phyloP scores from a whole-genome alignment of 2,888 invertebrate species.

The Rhagium mordax region DNA sequence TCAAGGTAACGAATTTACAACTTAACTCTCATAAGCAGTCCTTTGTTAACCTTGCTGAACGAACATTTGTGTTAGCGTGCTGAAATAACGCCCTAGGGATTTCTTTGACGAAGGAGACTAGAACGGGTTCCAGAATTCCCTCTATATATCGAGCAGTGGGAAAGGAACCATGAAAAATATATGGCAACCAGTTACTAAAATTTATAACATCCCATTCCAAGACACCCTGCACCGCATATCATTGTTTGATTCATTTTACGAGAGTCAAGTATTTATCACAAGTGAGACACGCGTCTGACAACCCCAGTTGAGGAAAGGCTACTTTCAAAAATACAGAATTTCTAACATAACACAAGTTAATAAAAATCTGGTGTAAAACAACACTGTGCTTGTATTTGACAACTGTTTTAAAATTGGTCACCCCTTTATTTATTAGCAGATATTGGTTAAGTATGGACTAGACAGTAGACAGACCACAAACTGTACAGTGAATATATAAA shows the following conservation, averaged over 20 bases:
- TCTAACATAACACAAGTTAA: no score
- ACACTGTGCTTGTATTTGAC: no score
- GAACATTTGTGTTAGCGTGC: background rate
- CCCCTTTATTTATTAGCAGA: no score
- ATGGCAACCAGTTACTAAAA: background rate
- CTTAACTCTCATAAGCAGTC: background rate
- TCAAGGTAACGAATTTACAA: background rate
- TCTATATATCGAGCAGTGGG: background rate
- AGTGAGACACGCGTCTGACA: no score
- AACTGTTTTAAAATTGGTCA: no score
- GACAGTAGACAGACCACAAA: no score
- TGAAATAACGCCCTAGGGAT: background rate
- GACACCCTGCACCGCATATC: background rate
- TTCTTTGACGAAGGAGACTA: background rate
- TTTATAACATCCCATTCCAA: background rate
- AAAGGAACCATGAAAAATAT: background rate
- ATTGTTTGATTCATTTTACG: background rate
- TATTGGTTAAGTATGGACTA: no score
- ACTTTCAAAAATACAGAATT: no score
- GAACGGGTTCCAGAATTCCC: background rate
- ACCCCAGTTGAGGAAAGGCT: no score
- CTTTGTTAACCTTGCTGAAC: background rate
- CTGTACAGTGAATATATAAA: no score
- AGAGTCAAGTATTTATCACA: no score
- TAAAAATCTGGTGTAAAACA: no score